Conservation (phyloP, 2,113 vertebrate species). For the Oreochromis tanganicae region DNA sequence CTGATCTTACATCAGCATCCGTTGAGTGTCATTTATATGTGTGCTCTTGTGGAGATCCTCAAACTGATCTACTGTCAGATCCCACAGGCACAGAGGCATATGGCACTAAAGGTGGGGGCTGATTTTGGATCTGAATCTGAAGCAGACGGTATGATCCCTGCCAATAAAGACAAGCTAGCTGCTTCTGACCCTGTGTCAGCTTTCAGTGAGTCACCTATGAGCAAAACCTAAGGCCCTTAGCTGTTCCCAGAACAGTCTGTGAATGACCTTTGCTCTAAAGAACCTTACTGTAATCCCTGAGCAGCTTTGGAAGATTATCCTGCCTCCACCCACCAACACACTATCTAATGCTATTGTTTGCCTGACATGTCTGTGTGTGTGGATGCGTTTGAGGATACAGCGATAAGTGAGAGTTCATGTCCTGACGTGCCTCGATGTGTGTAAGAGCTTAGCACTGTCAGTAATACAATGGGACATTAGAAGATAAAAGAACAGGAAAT, state of each 20-base stretch:
- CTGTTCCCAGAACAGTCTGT: slow-evolving; percentile 56
- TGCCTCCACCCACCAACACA: slow-evolving; percentile 60
- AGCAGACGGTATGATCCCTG: slow-evolving; percentile 1
- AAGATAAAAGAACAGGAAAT: neutral
- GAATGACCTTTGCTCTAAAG: slow-evolving; percentile 68
- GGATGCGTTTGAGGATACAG: slow-evolving; percentile 8
- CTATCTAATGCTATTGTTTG: slow-evolving; percentile 71
- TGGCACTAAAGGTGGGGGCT: neutral
- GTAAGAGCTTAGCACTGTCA: slow-evolving; percentile 11
- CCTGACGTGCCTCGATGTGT: slow-evolving; percentile 1
- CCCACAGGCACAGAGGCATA: neutral
- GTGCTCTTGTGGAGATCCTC: neutral
- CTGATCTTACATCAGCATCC: slow-evolving; percentile 34
- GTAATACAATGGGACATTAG: neutral
- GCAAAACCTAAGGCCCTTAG: neutral
- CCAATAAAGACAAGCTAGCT: neutral
- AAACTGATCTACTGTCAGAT: slow-evolving; percentile 34
- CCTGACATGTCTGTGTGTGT: slow-evolving; percentile 13
- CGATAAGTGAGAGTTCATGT: slow-evolving; percentile 35
- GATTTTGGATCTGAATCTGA: slow-evolving; percentile 17
- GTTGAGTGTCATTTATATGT: neutral
- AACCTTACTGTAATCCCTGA: slow-evolving; percentile 73
- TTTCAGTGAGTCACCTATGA: neutral
- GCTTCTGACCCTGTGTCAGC: slow-evolving; percentile 13
- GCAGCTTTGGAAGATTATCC: slow-evolving; percentile 75